Evolutionary conservation across 2,888 invertebrate species (phyloP), one percentile per base, ranked within the genome.

Genomic region (Standfussiana lucernea): DNA sequence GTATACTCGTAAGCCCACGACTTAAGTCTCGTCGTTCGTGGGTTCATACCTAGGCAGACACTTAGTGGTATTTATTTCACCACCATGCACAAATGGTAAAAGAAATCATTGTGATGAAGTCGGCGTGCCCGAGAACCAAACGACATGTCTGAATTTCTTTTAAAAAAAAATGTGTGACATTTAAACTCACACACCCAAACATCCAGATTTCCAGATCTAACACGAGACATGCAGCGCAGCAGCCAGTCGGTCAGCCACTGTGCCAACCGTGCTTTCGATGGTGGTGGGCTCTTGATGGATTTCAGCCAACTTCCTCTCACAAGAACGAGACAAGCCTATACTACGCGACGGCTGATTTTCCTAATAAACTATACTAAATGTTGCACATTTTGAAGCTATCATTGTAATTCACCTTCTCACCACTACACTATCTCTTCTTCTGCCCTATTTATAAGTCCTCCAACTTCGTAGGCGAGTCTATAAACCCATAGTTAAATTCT

Each of bases 401-500:
- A 47, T 66, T 40, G 15, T 76, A 32, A 21, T n/a, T 61, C 0
- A 18, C 32, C 37, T 15, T 50, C 53, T 4, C 35, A 10, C 2
- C 5, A 45, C n/a, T n/a, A n/a, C 28, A n/a, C 5, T 13, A 21
- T 47, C 8, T 32, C 28, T 47, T n/a, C 47, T 40, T 42, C 59
- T 42, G 7, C 61, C 66, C 76, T 74, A 76, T 76, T 76, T 82
- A 71, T 71, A 80, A 80, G 75, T 70, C 71, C 75, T 79, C 69
- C 62, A 61, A 37, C 67, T 56, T n/a, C 81, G 73, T 62, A 77
- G 77, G 76, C 73, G 65, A 79, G 75, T 80, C 79, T 66, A 86
- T 85, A 82, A 86, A 84, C 68, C 69, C 72, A 75, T 42, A 77
- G 83, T 83, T 70, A 80, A 85, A 81, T 79, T 79, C 75, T 77